A percentile compares a stretch with the other conserved stretches of the same genome.
Conservation (phyloP, 92 coral and sea anemone species). For the Palythoa caribaeorum region DNA sequence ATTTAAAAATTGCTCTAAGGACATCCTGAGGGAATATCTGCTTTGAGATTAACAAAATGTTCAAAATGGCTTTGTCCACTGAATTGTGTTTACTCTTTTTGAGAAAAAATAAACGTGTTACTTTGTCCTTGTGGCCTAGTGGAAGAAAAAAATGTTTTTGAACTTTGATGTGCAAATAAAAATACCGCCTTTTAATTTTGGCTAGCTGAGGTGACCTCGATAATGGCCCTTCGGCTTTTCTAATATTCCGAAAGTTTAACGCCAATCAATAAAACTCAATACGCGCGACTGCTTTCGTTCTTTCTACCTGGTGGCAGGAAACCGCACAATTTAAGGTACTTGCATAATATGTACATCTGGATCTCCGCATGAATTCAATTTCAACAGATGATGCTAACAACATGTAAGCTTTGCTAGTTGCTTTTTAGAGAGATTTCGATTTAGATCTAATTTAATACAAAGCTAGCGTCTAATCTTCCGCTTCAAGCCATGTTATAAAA, state of each 20-base stretch:
- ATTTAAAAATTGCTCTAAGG: background rate
- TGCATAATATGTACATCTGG: conserved; percentile 19
- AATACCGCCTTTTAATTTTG: conserved; percentile 16
- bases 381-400: background rate
- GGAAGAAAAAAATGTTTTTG: background rate
- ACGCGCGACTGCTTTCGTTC: conserved; percentile 14
- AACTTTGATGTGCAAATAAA: background rate
- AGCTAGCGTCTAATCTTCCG: conserved; percentile 20
- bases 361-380: conserved; percentile 13
- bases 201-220: background rate
- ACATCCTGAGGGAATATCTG: conserved; percentile 11
- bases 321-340: conserved; percentile 43
- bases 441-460: background rate
- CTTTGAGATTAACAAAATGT: conserved; percentile 2
- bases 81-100: background rate
- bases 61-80: background rate
- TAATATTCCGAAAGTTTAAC: background rate
- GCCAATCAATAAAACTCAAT: conserved; percentile 16
- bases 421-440: background rate
- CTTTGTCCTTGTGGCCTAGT: background rate
- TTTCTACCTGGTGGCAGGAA: conserved; percentile 23
- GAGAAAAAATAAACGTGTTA: conserved; percentile 1
- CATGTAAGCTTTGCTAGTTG: too few relatives aligned
- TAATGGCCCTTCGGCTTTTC: conserved; percentile 18
- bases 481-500: conserved; percentile 27